Base-by-base conservation (phyloP, 2,797 vertebrate species). In the Simalia tracyae region DNA sequence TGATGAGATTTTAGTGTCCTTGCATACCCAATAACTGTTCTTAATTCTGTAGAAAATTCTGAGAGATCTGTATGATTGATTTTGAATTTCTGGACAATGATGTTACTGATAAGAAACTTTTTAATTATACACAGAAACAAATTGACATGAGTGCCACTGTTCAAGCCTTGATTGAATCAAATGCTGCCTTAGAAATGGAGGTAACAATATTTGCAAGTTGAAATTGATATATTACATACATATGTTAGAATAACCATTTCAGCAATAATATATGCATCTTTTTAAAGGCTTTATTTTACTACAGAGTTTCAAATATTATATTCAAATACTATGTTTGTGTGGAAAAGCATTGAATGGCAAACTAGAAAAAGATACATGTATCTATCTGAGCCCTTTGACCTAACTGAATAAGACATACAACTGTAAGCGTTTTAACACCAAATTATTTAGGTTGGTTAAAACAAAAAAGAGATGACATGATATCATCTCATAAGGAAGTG, bases 121-220 rank as follows among this genome's bases (percentile, higher is more conserved):
- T 93, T 96, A 68, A 36, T 96, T 93, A 96, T 95, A 97, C 94
- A 92, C 97, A 99, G 99, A 99, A 97, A 96, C 97, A 96, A 90
- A 95, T 98, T 95, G 97, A 98, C 94, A 97, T 98, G 93, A 98
- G 98, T 97, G 97, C 98, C 92, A 98, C 98, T 95, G 97, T 98
- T 97, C 98, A 97, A 96, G 96, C 97, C 92, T 95, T 98, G 92
- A 97, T 98, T 93, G 98, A 98, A 85, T 97, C 98, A 86, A 97
- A 97, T 84, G 93, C 97, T 95, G 97, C 97, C 42, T 93, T 97
- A 92, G 97, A 97, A 95, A 97, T 97, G 95, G 98, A 98, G 97
- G 98, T 98, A 97, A 96, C 90, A 90, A 91, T 91, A 95, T 93
- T 96, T 46, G 66, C 7, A 94, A 95, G 85, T 95, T 97, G 96